These are phyloP conservation scores for Unio pictorum DNA, from an alignment of 2,888 invertebrate genomes.

Conservation along the genomic window DNA sequence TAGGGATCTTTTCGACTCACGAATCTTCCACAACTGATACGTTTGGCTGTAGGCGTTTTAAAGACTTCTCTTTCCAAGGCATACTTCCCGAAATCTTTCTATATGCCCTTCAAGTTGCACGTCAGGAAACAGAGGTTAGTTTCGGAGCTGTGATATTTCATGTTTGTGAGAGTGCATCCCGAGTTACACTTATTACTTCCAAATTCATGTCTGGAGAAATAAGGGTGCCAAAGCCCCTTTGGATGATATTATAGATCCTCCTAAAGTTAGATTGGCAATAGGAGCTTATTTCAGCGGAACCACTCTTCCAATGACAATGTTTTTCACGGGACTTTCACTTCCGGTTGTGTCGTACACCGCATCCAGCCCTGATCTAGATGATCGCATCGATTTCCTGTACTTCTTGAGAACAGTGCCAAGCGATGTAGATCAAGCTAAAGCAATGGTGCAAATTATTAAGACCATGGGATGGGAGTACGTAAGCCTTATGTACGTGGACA, in stretches of 20 bases:
- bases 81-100: constrained; percentile 50
- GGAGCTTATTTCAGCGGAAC: constrained; percentile 73
- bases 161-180: constrained; percentile 48
- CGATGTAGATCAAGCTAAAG: constrained; percentile 50
- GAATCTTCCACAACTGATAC: constrained; percentile 16
- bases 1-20: constrained; percentile 50
- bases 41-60: constrained; percentile 39
- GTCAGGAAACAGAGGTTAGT: constrained; percentile 25
- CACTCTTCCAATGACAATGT: constrained; percentile 42
- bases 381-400: constrained; percentile 47
- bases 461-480: constrained; percentile 50
- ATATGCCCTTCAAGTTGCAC: constrained; percentile 29
- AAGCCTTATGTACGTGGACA: constrained; percentile 48
- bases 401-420: constrained; percentile 57
- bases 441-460: constrained; percentile 42
- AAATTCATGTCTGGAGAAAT: constrained; percentile 22
- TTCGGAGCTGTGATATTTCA: constrained; percentile 54
- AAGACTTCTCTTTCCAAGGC: constrained; percentile 38
- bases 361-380: too few species aligned
- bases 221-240: constrained; percentile 1
- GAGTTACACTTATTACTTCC: constrained; percentile 16
- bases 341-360: constrained; percentile 53
- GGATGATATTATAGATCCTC: constrained; percentile 13
- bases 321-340: constrained; percentile 40
- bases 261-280: constrained; percentile 71